Conservation (phyloP, 2,797 vertebrate species). For the Aselliscus stoliczkanus region DNA sequence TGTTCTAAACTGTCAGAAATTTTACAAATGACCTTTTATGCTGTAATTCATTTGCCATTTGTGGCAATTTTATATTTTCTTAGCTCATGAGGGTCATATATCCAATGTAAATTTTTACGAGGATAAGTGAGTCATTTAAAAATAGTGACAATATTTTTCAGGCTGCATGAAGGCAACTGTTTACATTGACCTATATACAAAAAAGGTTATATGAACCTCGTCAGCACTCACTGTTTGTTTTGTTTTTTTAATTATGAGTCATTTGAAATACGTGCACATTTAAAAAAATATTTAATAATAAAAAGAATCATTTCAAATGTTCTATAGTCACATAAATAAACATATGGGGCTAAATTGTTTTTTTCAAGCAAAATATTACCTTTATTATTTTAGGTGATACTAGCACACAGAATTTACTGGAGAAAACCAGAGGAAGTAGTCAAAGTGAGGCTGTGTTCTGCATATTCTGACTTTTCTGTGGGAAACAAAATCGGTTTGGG, state of each 20-base stretch:
- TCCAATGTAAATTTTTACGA: slow-evolving; percentile 68
- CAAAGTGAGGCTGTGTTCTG: neutral
- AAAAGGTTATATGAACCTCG: neutral
- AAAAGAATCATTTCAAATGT: neutral
- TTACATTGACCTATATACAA: neutral
- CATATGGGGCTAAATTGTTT: neutral
- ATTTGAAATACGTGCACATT: slow-evolving; percentile 40
- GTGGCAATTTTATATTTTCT: slow-evolving; percentile 65
- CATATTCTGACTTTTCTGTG: neutral
- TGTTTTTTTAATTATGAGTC: too few relatives aligned
- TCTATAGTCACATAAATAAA: neutral
- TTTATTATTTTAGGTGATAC: neutral
- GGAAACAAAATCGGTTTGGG: neutral
- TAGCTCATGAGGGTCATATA: slow-evolving; percentile 30
- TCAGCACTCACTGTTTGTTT: neutral
- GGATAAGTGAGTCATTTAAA: slow-evolving; percentile 49
- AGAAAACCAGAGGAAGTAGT: neutral
- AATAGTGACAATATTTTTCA: slow-evolving; percentile 34
- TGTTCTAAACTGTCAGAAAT: slow-evolving; percentile 72
- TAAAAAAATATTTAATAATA: slow-evolving; percentile 13
- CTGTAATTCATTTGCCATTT: slow-evolving; percentile 73
- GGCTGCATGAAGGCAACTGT: slow-evolving; percentile 17
- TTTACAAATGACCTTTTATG: slow-evolving; percentile 77
- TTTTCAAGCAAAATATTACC: neutral
- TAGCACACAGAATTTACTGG: neutral